Base-by-base conservation (phyloP, 2,888 invertebrate species). In the Amiota communis region DNA sequence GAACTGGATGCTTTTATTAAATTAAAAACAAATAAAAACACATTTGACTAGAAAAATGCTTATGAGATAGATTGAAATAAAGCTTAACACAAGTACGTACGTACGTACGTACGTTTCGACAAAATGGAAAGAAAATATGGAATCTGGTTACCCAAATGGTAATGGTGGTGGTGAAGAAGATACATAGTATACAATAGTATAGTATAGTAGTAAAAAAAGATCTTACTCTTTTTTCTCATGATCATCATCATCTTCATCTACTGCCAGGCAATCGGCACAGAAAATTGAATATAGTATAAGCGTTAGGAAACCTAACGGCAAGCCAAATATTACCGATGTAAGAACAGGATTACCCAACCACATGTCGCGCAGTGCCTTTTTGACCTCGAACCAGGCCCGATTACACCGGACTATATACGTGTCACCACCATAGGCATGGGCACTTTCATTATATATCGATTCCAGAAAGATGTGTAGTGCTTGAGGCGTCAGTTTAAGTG, bases 201-300 rank as follows among this genome's bases (percentile, higher is more conserved):
- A 10, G 53, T 9, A n/a, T 8, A 23, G 9, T n/a, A n/a, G n/a
- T n/a, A n/a, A n/a, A 17, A 20, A 8, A 12, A 36, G n/a, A 53
- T 47, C 71, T 81, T 90, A 91, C 78, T 91, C 91, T 74, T 90
- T 90, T 81, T 91, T 91, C 74, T 91, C 91, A 78, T 91, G 91
- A 49, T 88, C 87, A 57, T 90, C 90, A 56, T 87, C 88, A 0
- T 95, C 95, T 73, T 96, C 97, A 64, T 95, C 94, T 1, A 96
- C 96, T 88, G 98, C 98, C 78, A 98, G 91, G 84, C 98, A 97
- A 88, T 99, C 98, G 71, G 97, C 95, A 88, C 98, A 99, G 90
- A 97, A 99, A 77, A 98, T 94, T 1, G 98, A 97, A 89, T 99
- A 99, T 87, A 97, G 94, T 83, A 99, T 98, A 20, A 99, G 93